Base-by-base conservation (phyloP, 2,888 invertebrate genomes). In the Plagodis pulveraria region DNA sequence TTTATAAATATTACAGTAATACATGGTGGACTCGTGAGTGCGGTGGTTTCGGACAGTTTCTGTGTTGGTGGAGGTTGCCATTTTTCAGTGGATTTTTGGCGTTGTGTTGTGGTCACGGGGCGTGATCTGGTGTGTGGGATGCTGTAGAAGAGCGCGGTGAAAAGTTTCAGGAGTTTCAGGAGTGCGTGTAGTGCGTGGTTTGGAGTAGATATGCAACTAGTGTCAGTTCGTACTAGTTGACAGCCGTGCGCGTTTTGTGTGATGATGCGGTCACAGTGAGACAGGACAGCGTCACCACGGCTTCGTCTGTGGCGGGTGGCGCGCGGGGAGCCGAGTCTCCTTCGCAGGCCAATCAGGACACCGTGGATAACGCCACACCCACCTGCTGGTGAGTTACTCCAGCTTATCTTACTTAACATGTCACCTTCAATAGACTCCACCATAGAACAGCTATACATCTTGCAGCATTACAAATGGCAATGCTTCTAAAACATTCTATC, bases 251-350 rank as follows among this genome's bases (percentile, higher is more conserved):
- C 55, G 61, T 55, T 62, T 50, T 87, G 59, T 84, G 93, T 93
- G 93, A 88, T 89, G 93, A 94, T 94, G 94, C 93, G 91, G 94
- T 93, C 82, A 87, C 94, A 91, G 94, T 94, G 93, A 90, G 84
- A 73, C 77, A 75, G 77, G 77, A 84, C 78, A 80, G 81, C 81
- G 83, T 83, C 92, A 92, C 85, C 90, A 92, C 92, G 91, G 91
- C 92, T 85, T 91, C 91, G 76, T 91, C 92, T 79, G 91, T 87
- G 89, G 86, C 90, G 81, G 87, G 89, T 69, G 91, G 88, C 87
- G 88, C 90, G 92, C 91, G 92, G 89, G 92, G 92, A 89, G 91
- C 91, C 36, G 92, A 91, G 91, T 91, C 91, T 91, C 91, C 92
- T 89, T 89, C 91, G 91, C 92, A 91, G 87, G 83, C 91, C 87